phyloP scores from a whole-genome alignment of 2,888 invertebrate genomes.

The Ornithoptera priamus region DNA sequence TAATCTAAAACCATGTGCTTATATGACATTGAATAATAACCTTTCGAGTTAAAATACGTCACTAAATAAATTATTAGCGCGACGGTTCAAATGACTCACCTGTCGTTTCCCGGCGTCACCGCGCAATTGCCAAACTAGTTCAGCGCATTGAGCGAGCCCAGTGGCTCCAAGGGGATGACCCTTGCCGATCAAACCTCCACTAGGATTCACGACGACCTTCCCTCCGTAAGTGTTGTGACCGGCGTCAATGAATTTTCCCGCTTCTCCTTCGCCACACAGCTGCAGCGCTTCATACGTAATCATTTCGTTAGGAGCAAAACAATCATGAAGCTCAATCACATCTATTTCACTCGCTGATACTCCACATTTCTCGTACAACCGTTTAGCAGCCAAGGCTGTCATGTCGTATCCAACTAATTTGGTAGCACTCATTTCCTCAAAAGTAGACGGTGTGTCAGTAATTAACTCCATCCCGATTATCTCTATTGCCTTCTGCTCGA shows the following conservation, averaged over 20 bases:
- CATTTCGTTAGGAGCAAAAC: constrained; percentile 98
- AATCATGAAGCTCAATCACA: constrained; percentile 98
- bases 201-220: constrained; percentile 98
- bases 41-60: not conserved
- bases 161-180: constrained; percentile 99
- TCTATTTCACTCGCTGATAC: constrained; percentile 90
- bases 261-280: constrained; percentile 94
- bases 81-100: constrained; percentile 69
- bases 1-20: too few relatives aligned
- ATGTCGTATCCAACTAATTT: constrained; percentile 95
- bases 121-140: constrained; percentile 92
- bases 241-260: constrained; percentile 93
- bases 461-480: constrained; percentile 98
- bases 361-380: constrained; percentile 86
- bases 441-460: constrained; percentile 93
- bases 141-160: constrained; percentile 93
- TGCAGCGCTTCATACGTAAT: constrained; percentile 98
- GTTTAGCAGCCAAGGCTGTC: constrained; percentile 90
- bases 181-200: constrained; percentile 98
- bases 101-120: constrained; percentile 88
- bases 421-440: constrained; percentile 86
- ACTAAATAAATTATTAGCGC: not conserved
- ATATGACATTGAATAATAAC: too few relatives aligned
- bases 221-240: constrained; percentile 99
- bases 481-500: constrained; percentile 92